Evolutionary conservation across 64 coral and sea anemone species (phyloP), one percentile per base, ranked within the genome.

Genomic region (Trachythela sp.): DNA sequence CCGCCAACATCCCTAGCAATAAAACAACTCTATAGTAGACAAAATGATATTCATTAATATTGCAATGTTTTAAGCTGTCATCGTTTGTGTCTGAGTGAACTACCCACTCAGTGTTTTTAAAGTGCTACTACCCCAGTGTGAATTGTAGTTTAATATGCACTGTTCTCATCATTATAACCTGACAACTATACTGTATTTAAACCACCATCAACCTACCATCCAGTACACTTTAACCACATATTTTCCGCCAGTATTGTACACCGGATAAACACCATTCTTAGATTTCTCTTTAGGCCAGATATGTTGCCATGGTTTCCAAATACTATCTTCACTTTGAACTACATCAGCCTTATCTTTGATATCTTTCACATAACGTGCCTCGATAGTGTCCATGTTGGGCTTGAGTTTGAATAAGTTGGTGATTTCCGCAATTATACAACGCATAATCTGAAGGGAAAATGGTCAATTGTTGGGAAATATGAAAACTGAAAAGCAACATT

Each of bases 211-310:
- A 84, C 90, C 86, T 86, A 94, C 95, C 95, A 97, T 90, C 95
- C 95, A 97, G 70, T 91, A 94, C n/a, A 97, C 71, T 49, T 86
- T 90, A 40, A 97, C 86, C 34, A 88, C 94, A 86, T 97, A 97
- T 84, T 97, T 97, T 27, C 95, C 95, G 37, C 93, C 93, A 76
- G 95, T 88, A 40, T 97, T 97, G 40, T 94, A 97, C 22, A 97
- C 70, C 32, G 92, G 92, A 27, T 37, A 41, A 51, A 51, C 29
- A 10, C 85, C 50, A 50, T 91, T 91, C 60, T 94, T 89, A 3
- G 75, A 54, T 43, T 96, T 96, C 48, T 96, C 94, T 70, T 97
- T 97, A 0, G 95, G 95, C 95, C 95, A 97, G 17, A 97, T 92
- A 45, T 97, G 95, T 52, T 41, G 56, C 95, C 95, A 97, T 0